phyloP scores from a whole-genome alignment of 2,797 vertebrate genomes.

The Hipposideros larvatus region DNA sequence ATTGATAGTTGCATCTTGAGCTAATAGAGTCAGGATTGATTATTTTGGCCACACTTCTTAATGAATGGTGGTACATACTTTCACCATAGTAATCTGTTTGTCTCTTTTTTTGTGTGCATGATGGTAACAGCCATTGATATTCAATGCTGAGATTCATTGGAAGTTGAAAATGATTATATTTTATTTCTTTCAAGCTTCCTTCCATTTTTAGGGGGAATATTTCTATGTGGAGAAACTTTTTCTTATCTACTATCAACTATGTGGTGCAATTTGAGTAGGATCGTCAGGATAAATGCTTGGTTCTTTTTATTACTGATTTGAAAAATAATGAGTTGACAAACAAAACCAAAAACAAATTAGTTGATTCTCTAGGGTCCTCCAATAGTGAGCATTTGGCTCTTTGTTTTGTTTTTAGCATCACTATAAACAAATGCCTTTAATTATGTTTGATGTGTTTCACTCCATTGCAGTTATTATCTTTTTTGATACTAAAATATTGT shows the following conservation, averaged over 20 bases:
- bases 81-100: neutral
- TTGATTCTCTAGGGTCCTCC: neutral
- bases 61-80: neutral
- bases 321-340: neutral
- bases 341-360: no score
- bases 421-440: neutral
- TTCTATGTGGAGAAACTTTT: neutral
- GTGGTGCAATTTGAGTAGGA: neutral
- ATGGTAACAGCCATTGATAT: neutral
- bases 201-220: neutral
- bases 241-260: neutral
- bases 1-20: neutral
- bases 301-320: slow-evolving; percentile 1
- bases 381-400: neutral
- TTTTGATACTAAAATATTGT: slow-evolving; percentile 42
- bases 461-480: neutral
- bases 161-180: neutral
- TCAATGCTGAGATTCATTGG: neutral
- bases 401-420: neutral
- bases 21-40: neutral
- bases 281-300: neutral
- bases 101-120: neutral
- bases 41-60: neutral
- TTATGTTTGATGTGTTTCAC: slow-evolving; percentile 10
- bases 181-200: neutral